Evolutionary conservation across 2,888 invertebrate species (phyloP), one percentile per base, ranked within the genome.

Genomic region (Pyrrhia umbra): DNA sequence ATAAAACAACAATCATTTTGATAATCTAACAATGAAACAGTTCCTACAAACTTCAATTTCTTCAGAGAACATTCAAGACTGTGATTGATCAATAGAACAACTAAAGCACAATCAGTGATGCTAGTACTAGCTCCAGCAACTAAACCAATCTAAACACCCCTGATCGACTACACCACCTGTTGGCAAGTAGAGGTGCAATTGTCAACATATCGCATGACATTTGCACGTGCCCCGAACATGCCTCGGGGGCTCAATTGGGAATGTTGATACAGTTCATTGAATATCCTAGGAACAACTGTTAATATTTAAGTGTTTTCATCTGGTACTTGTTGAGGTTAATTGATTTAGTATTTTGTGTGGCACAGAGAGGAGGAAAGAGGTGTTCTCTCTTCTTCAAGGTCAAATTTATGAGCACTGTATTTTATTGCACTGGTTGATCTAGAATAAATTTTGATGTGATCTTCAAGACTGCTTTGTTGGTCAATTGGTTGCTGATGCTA

Each of bases 111-210:
- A n/a, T n/a, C n/a, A n/a, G n/a, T n/a, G n/a, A n/a, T n/a, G n/a
- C n/a, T n/a, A 60, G 21, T 62, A 52, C 18, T 16, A 0, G 21
- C 37, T 56, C 66, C 20, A 76, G 54, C 10, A 16, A 34, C 52
- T 68, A 34, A 0, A n/a, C 43, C 18, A 6, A 39, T 55, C 20
- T 30, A 62, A 83, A 82, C 62, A 18, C 46, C 10, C 61, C 68
- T 55, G 55, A 76, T 72, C 43, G 68, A 67, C 71, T 66, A 23
- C 68, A 16, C 85, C 88, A 88, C 88, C 88, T 88, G 88, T 88
- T 86, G 88, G 80, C 72, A 68, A 57, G 55, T 0, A 25, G 42
- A 79, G 80, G 80, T 84, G 83, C 87, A 83, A 77, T 83, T 86
- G 85, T 87, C 86, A 82, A 81, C 84, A 81, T 78, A 83, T 67